Conservation (phyloP, 2,797 vertebrate species). For the Ammospiza maritima region DNA sequence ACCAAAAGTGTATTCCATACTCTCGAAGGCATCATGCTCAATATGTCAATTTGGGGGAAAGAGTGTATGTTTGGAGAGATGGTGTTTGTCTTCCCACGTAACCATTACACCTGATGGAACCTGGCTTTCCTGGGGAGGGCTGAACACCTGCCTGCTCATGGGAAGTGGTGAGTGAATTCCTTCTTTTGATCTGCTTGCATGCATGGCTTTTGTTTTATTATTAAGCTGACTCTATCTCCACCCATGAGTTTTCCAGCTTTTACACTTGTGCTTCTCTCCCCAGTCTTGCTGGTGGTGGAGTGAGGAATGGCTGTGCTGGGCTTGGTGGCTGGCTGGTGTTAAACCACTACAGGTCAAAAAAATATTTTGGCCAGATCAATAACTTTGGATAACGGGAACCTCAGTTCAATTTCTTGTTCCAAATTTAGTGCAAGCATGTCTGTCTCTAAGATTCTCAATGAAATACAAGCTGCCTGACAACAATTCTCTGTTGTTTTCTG, state of each 20-base stretch:
- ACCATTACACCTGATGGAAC: rapidly evolving
- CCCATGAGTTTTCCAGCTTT: not conserved
- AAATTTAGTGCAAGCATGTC: not conserved
- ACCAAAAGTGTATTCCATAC: not conserved
- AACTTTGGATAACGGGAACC: not conserved
- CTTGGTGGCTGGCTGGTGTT: not conserved
- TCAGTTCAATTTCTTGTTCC: not conserved
- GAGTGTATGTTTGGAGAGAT: not conserved
- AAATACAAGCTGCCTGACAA: not conserved
- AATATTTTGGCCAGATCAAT: not conserved
- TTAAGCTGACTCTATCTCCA: not conserved
- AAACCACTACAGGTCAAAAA: not conserved
- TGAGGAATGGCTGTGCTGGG: rapidly evolving
- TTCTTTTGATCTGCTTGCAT: not conserved
- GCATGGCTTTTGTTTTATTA: not conserved
- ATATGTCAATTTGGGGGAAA: not conserved
- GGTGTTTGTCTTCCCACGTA: not conserved
- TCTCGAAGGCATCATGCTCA: not conserved
- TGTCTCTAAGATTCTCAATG: not conserved
- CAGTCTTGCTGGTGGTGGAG: not conserved
- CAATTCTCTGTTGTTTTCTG: not conserved
- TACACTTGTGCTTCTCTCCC: not conserved
- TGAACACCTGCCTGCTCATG: not conserved
- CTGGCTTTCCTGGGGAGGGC: not conserved
- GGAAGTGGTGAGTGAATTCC: not conserved